Evolutionary conservation across 2,113 vertebrate species (phyloP).

Genomic region (Anseranas semipalmata): DNA sequence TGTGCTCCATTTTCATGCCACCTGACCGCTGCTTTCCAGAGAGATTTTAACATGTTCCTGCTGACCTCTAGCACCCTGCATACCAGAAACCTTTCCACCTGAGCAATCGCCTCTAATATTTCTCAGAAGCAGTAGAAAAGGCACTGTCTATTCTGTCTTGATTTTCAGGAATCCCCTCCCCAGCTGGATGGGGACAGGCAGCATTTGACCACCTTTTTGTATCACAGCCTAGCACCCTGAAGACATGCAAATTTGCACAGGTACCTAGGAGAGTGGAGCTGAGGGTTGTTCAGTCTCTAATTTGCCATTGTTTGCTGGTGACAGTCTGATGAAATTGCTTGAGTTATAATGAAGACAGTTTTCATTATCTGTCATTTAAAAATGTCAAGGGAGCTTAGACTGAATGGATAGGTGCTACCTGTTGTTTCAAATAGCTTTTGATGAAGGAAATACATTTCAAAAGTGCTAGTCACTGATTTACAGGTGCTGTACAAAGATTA

Average conservation of each 20-base stretch:
- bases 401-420: constrained; percentile 63
- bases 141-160: not conserved
- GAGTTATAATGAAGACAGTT: constrained; percentile 66
- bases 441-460: constrained; percentile 54
- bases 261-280: not conserved
- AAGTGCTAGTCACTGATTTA: constrained; percentile 44
- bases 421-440: constrained; percentile 57
- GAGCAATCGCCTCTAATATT: not conserved
- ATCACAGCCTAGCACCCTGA: not conserved
- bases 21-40: constrained; percentile 21
- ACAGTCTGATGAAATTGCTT: constrained; percentile 60
- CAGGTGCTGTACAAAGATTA: constrained; percentile 40
- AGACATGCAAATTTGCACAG: not conserved
- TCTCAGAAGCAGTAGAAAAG: constrained; percentile 13
- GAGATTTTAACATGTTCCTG: constrained; percentile 6
- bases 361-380: constrained; percentile 67
- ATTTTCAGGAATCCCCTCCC: not conserved
- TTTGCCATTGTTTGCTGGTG: constrained; percentile 64
- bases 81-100: not conserved
- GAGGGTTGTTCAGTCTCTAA: constrained; percentile 44
- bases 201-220: too few species aligned
- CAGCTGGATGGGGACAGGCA: not conserved
- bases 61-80: not conserved
- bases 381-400: constrained; percentile 53
- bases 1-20: not conserved